Evolutionary conservation across 1,140 invertebrate species (phyloP), one percentile per base, ranked within the genome.

Genomic region (Drosophila rufa): DNA sequence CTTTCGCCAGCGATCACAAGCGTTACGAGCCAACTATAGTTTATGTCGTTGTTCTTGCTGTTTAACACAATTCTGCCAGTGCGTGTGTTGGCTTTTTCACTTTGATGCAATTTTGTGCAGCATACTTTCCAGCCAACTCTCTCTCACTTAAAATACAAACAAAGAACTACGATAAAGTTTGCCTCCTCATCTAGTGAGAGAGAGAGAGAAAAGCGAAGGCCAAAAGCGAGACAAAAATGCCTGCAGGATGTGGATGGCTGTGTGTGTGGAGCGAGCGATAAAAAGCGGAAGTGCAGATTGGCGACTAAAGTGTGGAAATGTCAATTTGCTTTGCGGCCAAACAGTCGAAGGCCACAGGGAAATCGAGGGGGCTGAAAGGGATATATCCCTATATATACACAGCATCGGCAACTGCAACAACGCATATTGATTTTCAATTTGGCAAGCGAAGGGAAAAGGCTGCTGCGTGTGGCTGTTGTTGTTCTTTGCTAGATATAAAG

Each of bases 391-490:
- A 14, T 27, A 25, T 7, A n/a, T 40, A 25, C 25, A 53, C 53
- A 53, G 71, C 80, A 62, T 58, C 47, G 46, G 55, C 51, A 65
- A 70, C 61, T 66, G 69, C 79, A 86, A 69, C 75, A 80, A 56
- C 71, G 73, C 51, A 79, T 87, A 87, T 87, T 90, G 84, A 87
- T 87, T 87, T 90, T 87, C 85, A 87, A 87, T 87, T 87, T 87
- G 78, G 76, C 53, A 46, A 59, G 42, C 51, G 48, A 43, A 58
- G 56, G 53, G 62, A 67, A 40, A 48, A 46, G 62, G 33, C 33
- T 36, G 25, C 40, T 61, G 30, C 58, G 30, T 57, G 38, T 55
- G 36, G 36, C 38, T 50, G 45, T n/a, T 50, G 48, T 33, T 45
- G 36, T 56, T 78, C 48, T 59, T 55, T 45, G 43, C 42, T 42